Conservation (phyloP, 2,888 invertebrate genomes). For the Chaitophorus viminalis region DNA sequence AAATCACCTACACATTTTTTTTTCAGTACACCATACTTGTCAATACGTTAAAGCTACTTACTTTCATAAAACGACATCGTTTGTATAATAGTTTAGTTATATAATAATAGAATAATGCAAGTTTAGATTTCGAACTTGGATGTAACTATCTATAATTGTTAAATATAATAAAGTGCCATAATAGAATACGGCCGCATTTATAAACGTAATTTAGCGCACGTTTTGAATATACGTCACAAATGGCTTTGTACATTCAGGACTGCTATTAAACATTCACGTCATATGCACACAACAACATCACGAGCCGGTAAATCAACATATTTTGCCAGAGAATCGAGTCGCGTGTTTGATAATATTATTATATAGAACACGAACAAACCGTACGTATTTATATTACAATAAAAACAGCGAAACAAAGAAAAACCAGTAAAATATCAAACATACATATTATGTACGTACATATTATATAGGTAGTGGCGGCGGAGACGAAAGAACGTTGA, state of each 20-base stretch:
- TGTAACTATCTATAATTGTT: not conserved
- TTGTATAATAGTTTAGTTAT: too few relatives aligned
- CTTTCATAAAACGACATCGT: not conserved
- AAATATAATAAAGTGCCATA: not conserved
- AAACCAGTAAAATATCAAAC: not conserved
- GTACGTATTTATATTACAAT: not conserved
- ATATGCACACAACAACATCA: not conserved
- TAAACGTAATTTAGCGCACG: not conserved
- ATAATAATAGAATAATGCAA: too few relatives aligned
- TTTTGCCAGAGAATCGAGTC: not conserved
- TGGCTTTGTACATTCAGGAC: not conserved
- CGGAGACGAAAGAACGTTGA: not conserved
- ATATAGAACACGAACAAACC: not conserved
- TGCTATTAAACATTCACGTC: not conserved
- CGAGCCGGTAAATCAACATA: not conserved
- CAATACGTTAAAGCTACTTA: too few relatives aligned
- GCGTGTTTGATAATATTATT: not conserved
- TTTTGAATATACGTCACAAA: not conserved
- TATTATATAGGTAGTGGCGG: not conserved
- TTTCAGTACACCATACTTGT: too few relatives aligned
- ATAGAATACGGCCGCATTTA: not conserved
- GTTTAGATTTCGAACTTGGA: not conserved
- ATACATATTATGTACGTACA: too few relatives aligned
- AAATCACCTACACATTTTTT: too few relatives aligned
- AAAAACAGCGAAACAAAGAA: not conserved